Evolutionary conservation across 2,888 invertebrate genomes (phyloP).

Genomic region (Steinernema carpocapsae): DNA sequence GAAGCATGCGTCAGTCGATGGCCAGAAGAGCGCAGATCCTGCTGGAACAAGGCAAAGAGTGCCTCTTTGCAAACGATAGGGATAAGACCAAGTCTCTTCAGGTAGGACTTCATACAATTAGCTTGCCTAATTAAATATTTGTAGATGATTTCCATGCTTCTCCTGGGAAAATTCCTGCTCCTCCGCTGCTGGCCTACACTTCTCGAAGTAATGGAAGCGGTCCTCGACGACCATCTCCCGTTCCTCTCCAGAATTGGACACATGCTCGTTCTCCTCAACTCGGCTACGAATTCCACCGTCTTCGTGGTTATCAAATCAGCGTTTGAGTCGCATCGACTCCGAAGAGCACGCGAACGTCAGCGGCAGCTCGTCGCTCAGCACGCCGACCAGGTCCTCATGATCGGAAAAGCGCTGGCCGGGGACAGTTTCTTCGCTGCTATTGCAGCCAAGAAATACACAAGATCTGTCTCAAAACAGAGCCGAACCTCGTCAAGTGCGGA

Average conservation of each 20-base stretch:
- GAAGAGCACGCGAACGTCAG: conserved; percentile 39
- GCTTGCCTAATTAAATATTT: conserved; percentile 12
- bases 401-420: conserved; percentile 58
- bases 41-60: conserved; percentile 57
- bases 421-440: conserved; percentile 40
- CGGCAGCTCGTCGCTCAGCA: conserved; percentile 54
- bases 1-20: conserved; percentile 56
- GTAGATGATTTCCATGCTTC: conserved; percentile 55
- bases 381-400: conserved; percentile 58
- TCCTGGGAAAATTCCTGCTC: conserved; percentile 57
- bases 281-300: conserved; percentile 58
- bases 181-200: conserved; percentile 57
- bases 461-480: conserved; percentile 1
- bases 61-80: conserved; percentile 53
- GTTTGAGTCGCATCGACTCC: conserved; percentile 55
- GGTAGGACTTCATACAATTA: conserved; percentile 40
- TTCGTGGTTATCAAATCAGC: conserved; percentile 59
- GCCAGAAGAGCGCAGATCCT: conserved; percentile 56
- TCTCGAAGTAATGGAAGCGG: conserved; percentile 39
- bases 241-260: conserved; percentile 21
- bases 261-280: conserved; percentile 51
- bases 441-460: not conserved
- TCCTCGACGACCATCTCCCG: conserved; percentile 14
- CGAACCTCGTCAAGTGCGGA: not conserved
- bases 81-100: conserved; percentile 59